Conservation (phyloP, 2,113 vertebrate species). For the Baryphthengus martii region DNA sequence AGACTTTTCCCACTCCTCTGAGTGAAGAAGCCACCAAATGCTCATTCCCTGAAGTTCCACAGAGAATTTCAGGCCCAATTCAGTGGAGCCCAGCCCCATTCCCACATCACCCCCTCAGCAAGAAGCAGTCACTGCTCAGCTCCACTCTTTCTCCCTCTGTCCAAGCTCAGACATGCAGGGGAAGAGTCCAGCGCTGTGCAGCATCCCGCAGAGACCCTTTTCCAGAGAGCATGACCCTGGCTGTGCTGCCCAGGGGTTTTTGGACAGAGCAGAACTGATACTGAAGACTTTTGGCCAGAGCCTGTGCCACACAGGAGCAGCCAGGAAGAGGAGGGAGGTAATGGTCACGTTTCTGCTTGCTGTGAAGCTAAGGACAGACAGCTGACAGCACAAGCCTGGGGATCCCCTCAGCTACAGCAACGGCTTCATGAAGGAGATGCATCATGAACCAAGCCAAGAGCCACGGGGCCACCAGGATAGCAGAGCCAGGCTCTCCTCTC, state of each 20-base stretch:
- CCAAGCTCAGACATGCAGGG: rapidly evolving
- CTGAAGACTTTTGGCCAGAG: rapidly evolving
- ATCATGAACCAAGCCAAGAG: not conserved
- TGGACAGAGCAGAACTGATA: not conserved
- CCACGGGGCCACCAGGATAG: not conserved
- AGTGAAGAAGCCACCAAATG: not conserved
- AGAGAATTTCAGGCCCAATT: rapidly evolving
- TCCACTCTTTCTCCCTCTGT: not conserved
- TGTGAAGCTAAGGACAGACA: not conserved
- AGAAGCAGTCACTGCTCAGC: not conserved
- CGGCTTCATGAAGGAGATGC: rapidly evolving
- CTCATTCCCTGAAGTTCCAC: not conserved
- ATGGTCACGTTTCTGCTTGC: not conserved
- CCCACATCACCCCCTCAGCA: not conserved
- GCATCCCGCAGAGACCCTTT: not conserved
- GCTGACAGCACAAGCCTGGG: not conserved
- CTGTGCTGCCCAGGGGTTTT: rapidly evolving
- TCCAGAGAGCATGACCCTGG: not conserved
- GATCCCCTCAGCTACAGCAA: not conserved
- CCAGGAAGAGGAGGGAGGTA: not conserved
- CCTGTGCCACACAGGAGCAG: not conserved
- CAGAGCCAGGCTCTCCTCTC: not conserved
- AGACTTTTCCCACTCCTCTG: not conserved
- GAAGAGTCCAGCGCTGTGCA: not conserved
- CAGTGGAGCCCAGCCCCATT: not conserved